Evolutionary conservation across 2,888 invertebrate genomes (phyloP).

Genomic region (Noctua fimbriata): DNA sequence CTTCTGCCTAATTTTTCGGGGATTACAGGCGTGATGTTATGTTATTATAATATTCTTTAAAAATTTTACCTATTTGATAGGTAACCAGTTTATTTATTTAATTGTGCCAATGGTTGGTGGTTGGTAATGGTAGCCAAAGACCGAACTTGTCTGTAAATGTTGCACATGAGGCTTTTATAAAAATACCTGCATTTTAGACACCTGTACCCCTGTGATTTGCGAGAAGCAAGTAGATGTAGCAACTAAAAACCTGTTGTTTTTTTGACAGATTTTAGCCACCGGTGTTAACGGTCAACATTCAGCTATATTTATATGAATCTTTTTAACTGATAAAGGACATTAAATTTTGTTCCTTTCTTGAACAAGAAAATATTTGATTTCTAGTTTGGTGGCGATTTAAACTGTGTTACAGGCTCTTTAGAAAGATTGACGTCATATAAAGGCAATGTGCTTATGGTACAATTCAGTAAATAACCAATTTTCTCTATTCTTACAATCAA

Average conservation of each 20-base stretch:
- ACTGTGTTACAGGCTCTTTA: not conserved
- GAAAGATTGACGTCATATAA: not conserved
- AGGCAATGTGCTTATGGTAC: not conserved
- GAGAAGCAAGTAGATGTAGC: not conserved
- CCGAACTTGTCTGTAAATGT: not conserved
- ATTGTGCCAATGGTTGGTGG: slow-evolving; percentile 2
- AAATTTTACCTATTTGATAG: slow-evolving; percentile 16
- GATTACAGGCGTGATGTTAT: too few species aligned
- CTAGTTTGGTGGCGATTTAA: not conserved
- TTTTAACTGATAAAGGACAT: not conserved
- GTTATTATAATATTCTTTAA: not conserved
- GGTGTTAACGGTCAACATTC: not conserved
- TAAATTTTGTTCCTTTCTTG: not conserved
- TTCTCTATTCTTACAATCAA: not conserved
- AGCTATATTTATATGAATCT: not conserved
- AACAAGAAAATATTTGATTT: not conserved
- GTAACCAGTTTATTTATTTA: slow-evolving; percentile 1
- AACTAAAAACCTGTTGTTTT: not conserved
- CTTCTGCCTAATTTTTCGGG: too few species aligned
- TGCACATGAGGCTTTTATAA: not conserved
- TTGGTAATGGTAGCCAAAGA: not conserved
- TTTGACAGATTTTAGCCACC: not conserved
- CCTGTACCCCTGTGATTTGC: not conserved
- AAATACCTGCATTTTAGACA: not conserved
- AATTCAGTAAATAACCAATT: not conserved